A percentile compares a stretch with the other conserved stretches of the same genome.
These are phyloP conservation scores for Mycalesis mineus DNA, from an alignment of 2,888 invertebrate species.

Conservation along the genomic window DNA sequence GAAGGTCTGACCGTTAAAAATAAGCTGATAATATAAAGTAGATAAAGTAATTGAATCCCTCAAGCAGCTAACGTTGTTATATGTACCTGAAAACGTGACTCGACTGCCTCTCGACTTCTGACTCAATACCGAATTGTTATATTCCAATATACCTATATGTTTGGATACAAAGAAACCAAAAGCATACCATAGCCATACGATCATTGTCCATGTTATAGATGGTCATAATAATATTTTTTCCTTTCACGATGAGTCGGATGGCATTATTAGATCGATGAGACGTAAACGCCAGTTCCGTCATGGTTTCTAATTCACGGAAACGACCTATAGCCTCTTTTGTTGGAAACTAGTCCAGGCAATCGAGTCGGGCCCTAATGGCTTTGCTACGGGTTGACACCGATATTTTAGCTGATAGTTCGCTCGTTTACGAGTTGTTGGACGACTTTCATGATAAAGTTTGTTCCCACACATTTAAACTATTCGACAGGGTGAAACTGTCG, in stretches of 20 bases:
- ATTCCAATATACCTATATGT: too few relatives aligned
- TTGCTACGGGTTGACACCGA: constrained; percentile 15
- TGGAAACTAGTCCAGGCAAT: constrained; percentile 28
- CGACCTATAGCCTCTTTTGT: constrained; percentile 35
- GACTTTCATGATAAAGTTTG: not conserved
- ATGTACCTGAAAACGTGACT: too few relatives aligned
- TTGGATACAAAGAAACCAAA: too few relatives aligned
- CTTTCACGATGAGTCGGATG: constrained; percentile 11
- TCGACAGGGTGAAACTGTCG: too few relatives aligned
- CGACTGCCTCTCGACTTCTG: too few relatives aligned
- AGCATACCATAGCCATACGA: too few relatives aligned
- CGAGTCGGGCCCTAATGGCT: constrained; percentile 21
- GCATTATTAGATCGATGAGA: constrained; percentile 12
- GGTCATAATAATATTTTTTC: not conserved
- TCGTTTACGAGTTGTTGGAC: constrained; percentile 1
- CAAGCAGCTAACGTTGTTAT: too few relatives aligned
- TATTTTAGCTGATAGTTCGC: constrained; percentile 11
- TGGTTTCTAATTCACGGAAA: constrained; percentile 47
- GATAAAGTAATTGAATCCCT: too few relatives aligned
- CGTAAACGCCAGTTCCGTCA: constrained; percentile 28
- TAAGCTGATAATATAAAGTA: too few relatives aligned
- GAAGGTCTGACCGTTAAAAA: too few relatives aligned
- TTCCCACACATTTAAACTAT: not conserved
- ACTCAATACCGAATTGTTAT: too few relatives aligned
- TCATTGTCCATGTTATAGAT: too few relatives aligned